phyloP scores from a whole-genome alignment of 2,888 invertebrate genomes.

The Machimus rusticus region DNA sequence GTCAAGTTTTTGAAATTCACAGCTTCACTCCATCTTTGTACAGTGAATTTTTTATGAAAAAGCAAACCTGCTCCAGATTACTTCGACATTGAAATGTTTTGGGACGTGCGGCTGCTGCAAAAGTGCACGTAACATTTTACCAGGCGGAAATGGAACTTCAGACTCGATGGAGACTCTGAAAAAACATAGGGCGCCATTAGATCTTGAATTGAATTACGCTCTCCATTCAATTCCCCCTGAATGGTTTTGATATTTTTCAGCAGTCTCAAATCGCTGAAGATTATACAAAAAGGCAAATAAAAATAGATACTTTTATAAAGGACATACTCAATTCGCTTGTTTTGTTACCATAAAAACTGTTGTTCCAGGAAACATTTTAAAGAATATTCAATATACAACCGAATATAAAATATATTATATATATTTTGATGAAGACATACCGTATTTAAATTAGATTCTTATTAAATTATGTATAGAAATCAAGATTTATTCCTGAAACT shows the following conservation, averaged over 20 bases:
- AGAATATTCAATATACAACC: too few species aligned
- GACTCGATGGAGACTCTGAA: neutral
- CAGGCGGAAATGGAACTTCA: neutral
- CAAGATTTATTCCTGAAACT: too few species aligned
- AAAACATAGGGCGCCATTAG: neutral
- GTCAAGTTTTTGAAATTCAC: neutral
- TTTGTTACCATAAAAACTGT: neutral
- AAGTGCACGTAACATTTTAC: neutral
- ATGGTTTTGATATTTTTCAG: neutral
- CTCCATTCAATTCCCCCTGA: neutral
- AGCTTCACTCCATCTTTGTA: neutral
- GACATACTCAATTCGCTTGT: neutral
- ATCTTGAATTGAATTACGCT: neutral
- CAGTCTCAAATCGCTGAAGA: neutral
- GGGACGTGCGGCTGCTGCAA: neutral
- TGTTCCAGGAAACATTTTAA: neutral
- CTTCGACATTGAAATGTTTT: neutral
- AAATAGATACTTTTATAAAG: neutral
- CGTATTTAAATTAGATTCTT: too few species aligned
- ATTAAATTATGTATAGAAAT: too few species aligned
- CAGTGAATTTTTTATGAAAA: neutral
- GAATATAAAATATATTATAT: too few species aligned
- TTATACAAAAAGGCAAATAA: neutral
- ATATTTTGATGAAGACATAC: too few species aligned
- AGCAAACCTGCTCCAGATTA: neutral